Conservation (phyloP, 2,888 invertebrate species). For the Calephelis perditalis region DNA sequence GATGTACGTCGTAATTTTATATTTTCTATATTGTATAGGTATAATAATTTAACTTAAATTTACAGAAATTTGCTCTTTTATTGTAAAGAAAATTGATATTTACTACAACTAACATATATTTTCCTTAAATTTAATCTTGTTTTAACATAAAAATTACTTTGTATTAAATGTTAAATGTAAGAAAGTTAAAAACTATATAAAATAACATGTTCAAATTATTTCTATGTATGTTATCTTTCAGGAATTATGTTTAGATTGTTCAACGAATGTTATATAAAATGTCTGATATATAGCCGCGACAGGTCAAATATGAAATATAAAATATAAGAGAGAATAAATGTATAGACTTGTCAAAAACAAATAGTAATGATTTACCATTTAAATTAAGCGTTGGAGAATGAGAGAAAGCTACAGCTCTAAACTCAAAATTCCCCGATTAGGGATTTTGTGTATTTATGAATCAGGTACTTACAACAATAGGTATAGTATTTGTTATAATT, state of each 20-base stretch:
- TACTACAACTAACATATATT: too few relatives aligned
- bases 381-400: neutral
- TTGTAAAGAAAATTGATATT: too few relatives aligned
- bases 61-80: too few relatives aligned
- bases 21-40: too few relatives aligned
- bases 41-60: too few relatives aligned
- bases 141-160: too few relatives aligned
- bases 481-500: conserved; percentile 7
- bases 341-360: conserved; percentile 5
- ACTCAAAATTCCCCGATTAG: neutral
- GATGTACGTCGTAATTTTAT: too few relatives aligned
- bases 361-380: neutral
- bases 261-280: conserved; percentile 1
- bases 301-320: neutral
- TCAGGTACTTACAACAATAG: conserved; percentile 4
- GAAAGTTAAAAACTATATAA: too few relatives aligned
- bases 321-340: neutral
- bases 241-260: conserved; percentile 6
- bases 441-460: neutral
- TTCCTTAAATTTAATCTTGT: too few relatives aligned
- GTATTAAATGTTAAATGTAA: too few relatives aligned
- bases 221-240: conserved; percentile 1
- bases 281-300: conserved; percentile 1
- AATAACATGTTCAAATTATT: neutral
- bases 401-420: neutral